Evolutionary conservation across 1,140 invertebrate genomes (phyloP).

Genomic region (Varroa destructor): DNA sequence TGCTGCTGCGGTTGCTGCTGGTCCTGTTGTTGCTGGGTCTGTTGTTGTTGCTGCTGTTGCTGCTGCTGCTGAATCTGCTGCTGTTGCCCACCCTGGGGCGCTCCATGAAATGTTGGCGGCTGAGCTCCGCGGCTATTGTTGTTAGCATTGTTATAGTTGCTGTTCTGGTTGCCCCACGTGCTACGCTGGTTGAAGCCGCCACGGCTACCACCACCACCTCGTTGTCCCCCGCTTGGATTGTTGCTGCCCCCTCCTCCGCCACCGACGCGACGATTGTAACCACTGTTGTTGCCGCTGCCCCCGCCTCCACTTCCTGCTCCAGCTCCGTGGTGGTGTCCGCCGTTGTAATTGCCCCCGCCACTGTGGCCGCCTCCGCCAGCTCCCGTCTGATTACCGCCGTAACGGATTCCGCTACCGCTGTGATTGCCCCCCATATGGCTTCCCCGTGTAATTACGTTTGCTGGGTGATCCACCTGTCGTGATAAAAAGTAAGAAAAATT

Average conservation of each 20-base stretch:
- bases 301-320: slow-evolving; percentile 16
- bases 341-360: slow-evolving; percentile 9
- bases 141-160: too few species aligned
- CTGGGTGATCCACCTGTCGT: not conserved
- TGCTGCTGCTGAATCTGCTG: slow-evolving; percentile 14
- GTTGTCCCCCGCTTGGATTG: not conserved
- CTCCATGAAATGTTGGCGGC: not conserved
- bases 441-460: slow-evolving; percentile 5
- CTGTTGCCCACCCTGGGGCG: slow-evolving; percentile 3
- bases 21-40: not conserved
- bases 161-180: too few species aligned
- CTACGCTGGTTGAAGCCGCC: not conserved
- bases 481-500: not conserved
- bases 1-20: slow-evolving; percentile 1
- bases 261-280: not conserved
- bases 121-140: not conserved
- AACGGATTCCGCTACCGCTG: not conserved
- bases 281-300: not conserved
- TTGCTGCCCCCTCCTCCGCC: not conserved
- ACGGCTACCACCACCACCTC: not conserved
- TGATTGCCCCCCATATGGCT: slow-evolving; percentile 17
- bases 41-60: slow-evolving; percentile 1
- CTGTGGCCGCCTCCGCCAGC: slow-evolving; percentile 5
- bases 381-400: not conserved
- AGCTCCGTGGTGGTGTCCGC: not conserved